phyloP scores from a whole-genome alignment of 2,113 vertebrate species.

The Myiopsitta monachus region DNA sequence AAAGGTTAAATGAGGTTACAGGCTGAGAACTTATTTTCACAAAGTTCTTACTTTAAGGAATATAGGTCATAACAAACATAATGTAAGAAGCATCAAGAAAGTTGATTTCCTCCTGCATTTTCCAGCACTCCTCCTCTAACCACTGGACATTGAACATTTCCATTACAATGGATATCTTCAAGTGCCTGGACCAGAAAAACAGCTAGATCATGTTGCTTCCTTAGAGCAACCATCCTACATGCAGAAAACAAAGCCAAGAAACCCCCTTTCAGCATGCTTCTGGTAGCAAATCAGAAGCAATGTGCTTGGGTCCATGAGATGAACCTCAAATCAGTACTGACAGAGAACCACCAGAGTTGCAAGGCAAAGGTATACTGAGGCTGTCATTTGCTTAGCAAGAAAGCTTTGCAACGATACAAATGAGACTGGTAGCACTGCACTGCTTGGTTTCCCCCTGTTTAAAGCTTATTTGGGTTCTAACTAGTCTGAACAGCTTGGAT shows the following conservation, averaged over 20 bases:
- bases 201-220: neutral
- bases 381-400: neutral
- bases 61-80: neutral
- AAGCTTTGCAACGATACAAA: neutral
- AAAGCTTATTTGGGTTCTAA: neutral
- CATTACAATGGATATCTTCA: neutral
- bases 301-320: neutral
- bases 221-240: neutral
- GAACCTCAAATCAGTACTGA: neutral
- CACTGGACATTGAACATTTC: neutral
- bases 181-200: neutral
- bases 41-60: neutral
- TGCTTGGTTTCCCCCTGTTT: neutral
- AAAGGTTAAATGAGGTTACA: neutral
- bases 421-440: neutral
- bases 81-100: neutral
- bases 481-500: neutral
- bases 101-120: neutral
- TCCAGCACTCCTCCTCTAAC: neutral
- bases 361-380: neutral
- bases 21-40: neutral
- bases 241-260: neutral
- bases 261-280: neutral
- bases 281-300: neutral
- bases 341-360: neutral